Evolutionary conservation across 2,797 vertebrate genomes (phyloP), one percentile per base, ranked within the genome.

Genomic region (Urophycis tenuis): DNA sequence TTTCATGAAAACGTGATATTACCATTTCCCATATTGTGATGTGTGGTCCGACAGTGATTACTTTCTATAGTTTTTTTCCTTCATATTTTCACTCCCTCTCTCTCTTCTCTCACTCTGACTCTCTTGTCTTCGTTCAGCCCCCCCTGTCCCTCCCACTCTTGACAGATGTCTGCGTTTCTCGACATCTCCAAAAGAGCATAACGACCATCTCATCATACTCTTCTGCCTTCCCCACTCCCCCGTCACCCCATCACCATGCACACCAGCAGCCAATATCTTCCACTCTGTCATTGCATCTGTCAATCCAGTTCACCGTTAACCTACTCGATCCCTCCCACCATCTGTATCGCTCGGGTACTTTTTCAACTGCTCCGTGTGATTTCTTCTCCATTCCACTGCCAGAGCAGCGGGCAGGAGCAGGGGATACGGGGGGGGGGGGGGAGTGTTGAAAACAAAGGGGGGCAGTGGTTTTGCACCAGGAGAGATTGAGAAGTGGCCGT

Each of bases 201-300:
- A 32, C 78, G 67, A 33, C 76, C 79, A 79, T 79, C 80, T 72
- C 80, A 75, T 79, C 80, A 41, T 71, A 39, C 49, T 75, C 69
- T 34, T 76, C 74, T 78, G 22, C 31, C 60, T 39, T 30, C 73
- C 73, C 31, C 19, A 74, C 69, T 17, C 53, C 67, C 67, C 49
- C 74, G 45, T 22, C 69, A 49, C 67, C 67, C 31, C 60, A 36
- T 30, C 73, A 70, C 32, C 15, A 75, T 67, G 36, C 36, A 39
- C 30, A 45, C 71, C 67, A 64, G 67, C 76, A 76, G 8, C 71
- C 76, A 78, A 80, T 76, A 83, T 81, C 78, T 77, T 75, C 74
- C 79, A 77, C 77, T 72, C 74, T 76, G 77, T 84, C 84, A 84
- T 86, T 84, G 84, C 70, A 84, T 78, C 84, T 80, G 84, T 84